Evolutionary conservation across 2,113 vertebrate genomes (phyloP), one percentile per base, ranked within the genome.

Genomic region (Percopsis transmontana): DNA sequence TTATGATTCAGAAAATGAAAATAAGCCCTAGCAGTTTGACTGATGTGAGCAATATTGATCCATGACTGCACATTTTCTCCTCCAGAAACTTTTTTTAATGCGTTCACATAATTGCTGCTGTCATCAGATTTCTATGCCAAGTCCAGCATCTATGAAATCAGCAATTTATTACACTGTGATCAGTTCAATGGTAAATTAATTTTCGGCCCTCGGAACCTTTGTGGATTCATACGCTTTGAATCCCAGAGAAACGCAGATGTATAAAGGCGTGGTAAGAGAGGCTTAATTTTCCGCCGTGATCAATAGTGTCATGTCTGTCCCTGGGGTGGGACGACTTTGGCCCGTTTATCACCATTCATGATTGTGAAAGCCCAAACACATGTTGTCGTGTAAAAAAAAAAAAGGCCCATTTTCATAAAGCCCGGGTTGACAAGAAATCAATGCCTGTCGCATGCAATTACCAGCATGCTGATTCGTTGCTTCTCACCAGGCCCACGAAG

Each of bases 391-490:
- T 21, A 33, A 68, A 75, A 66, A 85, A 76, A 70, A 62, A 51
- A 39, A 76, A 77, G 27, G 57, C 40, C 44, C 61, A 44, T 88
- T 77, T 82, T 89, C 86, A 90, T 90, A 80, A 89, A 88, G 63
- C 67, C 72, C 67, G 58, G n/a, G 38, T 80, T 81, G 88, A 85
- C 85, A 85, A 80, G 56, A 90, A 91, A 90, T 91, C 89, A 45
- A 91, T 92, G 85, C 72, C 65, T 90, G 83, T 88, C 82, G 69
- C 73, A 80, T 82, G 85, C 86, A 88, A 89, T 90, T 91, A 91
- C 70, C 70, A 74, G 64, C 77, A 84, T 87, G 90, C 86, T 91
- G 86, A 91, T 90, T 87, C 77, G n/a, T 82, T 82, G 81, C 82
- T 76, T 85, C 85, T 87, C 66, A 85, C 85, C 84, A 85, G 81